These are phyloP conservation scores for Sylvicola cinctus DNA, from an alignment of 2,888 invertebrate species.

Conservation along the genomic window DNA sequence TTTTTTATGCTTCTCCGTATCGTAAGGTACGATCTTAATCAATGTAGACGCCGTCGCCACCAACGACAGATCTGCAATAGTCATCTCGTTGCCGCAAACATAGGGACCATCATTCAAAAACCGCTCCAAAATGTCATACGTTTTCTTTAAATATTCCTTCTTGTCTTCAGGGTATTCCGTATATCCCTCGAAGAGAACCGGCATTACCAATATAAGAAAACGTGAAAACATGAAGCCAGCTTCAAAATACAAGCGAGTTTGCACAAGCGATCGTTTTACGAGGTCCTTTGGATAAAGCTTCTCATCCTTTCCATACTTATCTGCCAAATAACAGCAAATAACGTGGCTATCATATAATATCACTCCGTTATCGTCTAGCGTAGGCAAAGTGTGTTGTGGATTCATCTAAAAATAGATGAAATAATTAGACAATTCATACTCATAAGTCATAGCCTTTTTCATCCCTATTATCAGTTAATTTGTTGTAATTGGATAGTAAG, in stretches of 20 bases:
- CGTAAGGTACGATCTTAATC: constrained; percentile 25
- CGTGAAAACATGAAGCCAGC: constrained; percentile 23
- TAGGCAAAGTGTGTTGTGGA: constrained; percentile 40
- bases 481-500: too few relatives aligned
- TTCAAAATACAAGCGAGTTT: constrained; percentile 22
- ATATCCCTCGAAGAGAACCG: constrained; percentile 23
- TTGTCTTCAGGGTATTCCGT: constrained; percentile 28
- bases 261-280: constrained; percentile 17
- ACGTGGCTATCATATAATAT: constrained; percentile 43
- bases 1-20: constrained; percentile 27
- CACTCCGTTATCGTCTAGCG: constrained; percentile 31
- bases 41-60: constrained; percentile 27
- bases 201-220: constrained; percentile 20
- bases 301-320: constrained; percentile 32
- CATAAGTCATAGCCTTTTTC: too few relatives aligned
- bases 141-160: constrained; percentile 27
- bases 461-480: too few relatives aligned
- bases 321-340: constrained; percentile 37
- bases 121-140: constrained; percentile 26
- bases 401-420: too few relatives aligned
- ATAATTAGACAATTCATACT: too few relatives aligned
- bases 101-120: constrained; percentile 24
- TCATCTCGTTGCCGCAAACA: constrained; percentile 24
- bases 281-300: constrained; percentile 26
- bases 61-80: constrained; percentile 29